Conservation (phyloP, 1,140 invertebrate genomes). For the Caerostris darwini region DNA sequence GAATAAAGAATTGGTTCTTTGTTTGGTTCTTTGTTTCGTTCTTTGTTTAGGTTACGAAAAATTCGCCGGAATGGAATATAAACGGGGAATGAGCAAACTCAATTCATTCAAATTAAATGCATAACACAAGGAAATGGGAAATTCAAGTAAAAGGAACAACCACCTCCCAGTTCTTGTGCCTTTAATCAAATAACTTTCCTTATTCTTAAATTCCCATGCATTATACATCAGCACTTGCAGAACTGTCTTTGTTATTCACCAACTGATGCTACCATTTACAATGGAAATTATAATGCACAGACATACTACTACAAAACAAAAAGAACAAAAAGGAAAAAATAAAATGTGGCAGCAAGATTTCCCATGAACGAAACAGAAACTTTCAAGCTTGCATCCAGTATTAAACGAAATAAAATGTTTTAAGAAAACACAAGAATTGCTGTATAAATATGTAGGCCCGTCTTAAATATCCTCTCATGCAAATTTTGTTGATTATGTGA, state of each 20-base stretch:
- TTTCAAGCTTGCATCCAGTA: neutral
- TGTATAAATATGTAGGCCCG: conserved; percentile 3
- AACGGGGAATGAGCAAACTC: conserved; percentile 17
- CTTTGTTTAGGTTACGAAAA: neutral
- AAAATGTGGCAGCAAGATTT: too few relatives aligned
- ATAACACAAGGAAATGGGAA: conserved; percentile 42
- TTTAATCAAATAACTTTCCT: conserved; percentile 74
- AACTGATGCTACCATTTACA: conserved; percentile 56
- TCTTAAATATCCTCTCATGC: conserved; percentile 48
- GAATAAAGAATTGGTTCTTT: neutral
- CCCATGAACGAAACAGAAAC: conserved; percentile 3
- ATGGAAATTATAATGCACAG: conserved; percentile 69
- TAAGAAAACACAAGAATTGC: neutral
- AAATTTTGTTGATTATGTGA: conserved; percentile 64
- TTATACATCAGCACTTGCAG: conserved; percentile 64
- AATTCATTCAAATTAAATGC: conserved; percentile 75
- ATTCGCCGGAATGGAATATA: neutral
- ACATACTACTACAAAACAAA: neutral
- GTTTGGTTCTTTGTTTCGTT: too few relatives aligned
- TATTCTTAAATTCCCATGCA: conserved; percentile 63
- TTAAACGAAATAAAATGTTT: conserved; percentile 6
- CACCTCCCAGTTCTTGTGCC: conserved; percentile 41
- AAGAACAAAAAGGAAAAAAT: neutral
- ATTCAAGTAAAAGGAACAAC: conserved; percentile 50
- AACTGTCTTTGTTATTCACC: conserved; percentile 31